phyloP scores from a whole-genome alignment of 92 coral and sea anemone genomes.

The Meandrina meandrites region DNA sequence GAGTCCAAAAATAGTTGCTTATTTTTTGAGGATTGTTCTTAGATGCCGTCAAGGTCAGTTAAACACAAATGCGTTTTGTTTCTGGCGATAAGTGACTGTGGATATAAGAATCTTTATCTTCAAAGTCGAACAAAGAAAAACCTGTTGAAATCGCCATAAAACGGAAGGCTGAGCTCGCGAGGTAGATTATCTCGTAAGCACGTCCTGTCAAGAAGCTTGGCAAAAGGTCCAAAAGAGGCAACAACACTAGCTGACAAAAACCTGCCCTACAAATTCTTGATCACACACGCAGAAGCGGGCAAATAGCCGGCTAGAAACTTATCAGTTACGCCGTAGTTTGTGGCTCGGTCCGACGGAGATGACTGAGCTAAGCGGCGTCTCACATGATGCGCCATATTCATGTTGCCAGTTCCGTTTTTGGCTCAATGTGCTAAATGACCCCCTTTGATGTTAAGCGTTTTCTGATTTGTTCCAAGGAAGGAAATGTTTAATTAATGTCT shows the following conservation, averaged over 20 bases:
- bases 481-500: slow-evolving; percentile 14
- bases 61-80: not conserved
- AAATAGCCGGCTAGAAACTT: not conserved
- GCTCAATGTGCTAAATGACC: slow-evolving; percentile 32
- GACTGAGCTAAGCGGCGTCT: not conserved
- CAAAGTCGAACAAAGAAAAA: not conserved
- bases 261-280: not conserved
- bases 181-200: not conserved
- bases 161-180: not conserved
- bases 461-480: slow-evolving; percentile 10
- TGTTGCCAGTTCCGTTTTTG: slow-evolving; percentile 10
- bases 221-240: not conserved
- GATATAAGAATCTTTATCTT: not conserved
- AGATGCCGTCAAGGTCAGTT: not conserved
- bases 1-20: not conserved
- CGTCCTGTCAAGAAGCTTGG: not conserved
- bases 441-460: slow-evolving; percentile 2
- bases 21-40: not conserved
- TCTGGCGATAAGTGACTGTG: not conserved
- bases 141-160: not conserved
- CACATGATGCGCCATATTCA: not conserved
- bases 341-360: not conserved
- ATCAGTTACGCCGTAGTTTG: not conserved
- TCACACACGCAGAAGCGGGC: not conserved
- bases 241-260: not conserved